phyloP scores from a whole-genome alignment of 2,113 vertebrate species.

The Cathartes aura region DNA sequence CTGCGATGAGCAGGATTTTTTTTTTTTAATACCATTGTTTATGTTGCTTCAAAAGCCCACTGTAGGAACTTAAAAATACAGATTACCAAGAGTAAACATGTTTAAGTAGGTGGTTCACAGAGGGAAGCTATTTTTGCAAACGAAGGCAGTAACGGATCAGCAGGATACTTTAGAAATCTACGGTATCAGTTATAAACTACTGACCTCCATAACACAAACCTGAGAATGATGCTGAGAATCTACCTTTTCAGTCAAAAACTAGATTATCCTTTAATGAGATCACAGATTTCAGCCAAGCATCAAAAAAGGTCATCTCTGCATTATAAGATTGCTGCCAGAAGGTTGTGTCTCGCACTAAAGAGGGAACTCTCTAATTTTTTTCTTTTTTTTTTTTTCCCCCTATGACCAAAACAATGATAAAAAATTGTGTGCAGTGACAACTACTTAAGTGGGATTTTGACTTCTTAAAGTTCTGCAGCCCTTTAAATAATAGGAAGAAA shows the following conservation, averaged over 20 bases:
- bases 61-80: constrained; percentile 22
- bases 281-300: background rate
- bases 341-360: background rate
- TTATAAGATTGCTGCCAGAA: background rate
- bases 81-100: constrained; percentile 6
- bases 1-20: background rate
- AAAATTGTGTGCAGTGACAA: background rate
- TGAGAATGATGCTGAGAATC: constrained; percentile 5
- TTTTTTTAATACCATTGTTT: background rate
- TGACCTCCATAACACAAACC: constrained; percentile 22
- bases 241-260: constrained; percentile 46
- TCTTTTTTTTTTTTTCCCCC: background rate
- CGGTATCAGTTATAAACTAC: background rate
- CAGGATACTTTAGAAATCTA: constrained; percentile 24
- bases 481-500: constrained; percentile 25
- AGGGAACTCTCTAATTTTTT: background rate
- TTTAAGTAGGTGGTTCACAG: constrained; percentile 48
- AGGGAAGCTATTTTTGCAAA: constrained; percentile 65
- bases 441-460: background rate
- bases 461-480: background rate
- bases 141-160: background rate
- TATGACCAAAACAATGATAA: background rate
- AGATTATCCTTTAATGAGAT: constrained; percentile 54
- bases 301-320: constrained; percentile 44
- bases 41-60: constrained; percentile 4